A percentile compares a stretch with the other conserved stretches of the same genome.
These are phyloP conservation scores for Eupristina koningsbergeri DNA, from an alignment of 1,140 invertebrate genomes.

Conservation along the genomic window DNA sequence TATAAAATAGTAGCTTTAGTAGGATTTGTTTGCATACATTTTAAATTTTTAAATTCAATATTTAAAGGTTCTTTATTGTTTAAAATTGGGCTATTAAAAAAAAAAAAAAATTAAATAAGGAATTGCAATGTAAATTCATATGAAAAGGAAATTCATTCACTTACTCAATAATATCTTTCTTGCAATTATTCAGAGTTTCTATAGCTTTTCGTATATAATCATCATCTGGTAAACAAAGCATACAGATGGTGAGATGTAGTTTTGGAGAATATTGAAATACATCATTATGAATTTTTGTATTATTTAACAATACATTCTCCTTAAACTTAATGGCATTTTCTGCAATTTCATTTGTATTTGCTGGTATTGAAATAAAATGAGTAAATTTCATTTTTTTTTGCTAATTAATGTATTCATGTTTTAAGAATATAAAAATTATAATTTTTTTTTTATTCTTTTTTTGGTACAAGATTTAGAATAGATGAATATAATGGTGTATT, in stretches of 20 bases:
- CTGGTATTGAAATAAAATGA: slow-evolving; percentile 87
- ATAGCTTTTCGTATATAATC: slow-evolving; percentile 76
- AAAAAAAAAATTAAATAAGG: slow-evolving; percentile 21
- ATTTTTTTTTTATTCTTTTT: too few relatives aligned
- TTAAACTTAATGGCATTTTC: slow-evolving; percentile 66
- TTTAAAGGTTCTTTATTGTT: slow-evolving; percentile 66
- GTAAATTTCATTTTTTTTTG: slow-evolving; percentile 76
- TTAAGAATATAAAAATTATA: too few relatives aligned
- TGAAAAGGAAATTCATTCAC: background rate
- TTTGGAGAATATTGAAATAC: slow-evolving; percentile 83
- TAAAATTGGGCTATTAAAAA: slow-evolving; percentile 71
- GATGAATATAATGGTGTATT: too few relatives aligned
- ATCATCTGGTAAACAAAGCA: slow-evolving; percentile 81
- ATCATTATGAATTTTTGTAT: slow-evolving; percentile 75
- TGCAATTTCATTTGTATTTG: slow-evolving; percentile 75
- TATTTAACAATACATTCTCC: slow-evolving; percentile 60
- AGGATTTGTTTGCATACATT: slow-evolving; percentile 88
- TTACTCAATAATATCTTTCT: slow-evolving; percentile 71
- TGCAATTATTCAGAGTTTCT: slow-evolving; percentile 73
- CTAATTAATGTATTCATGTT: too few relatives aligned
- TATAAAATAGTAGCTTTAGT: slow-evolving; percentile 81
- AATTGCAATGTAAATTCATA: too few relatives aligned
- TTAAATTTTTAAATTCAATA: slow-evolving; percentile 79
- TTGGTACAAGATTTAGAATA: too few relatives aligned
- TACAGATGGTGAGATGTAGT: slow-evolving; percentile 85